Base-by-base conservation (phyloP, 64 coral and sea anemone species). In the Stylophora pistillata region DNA sequence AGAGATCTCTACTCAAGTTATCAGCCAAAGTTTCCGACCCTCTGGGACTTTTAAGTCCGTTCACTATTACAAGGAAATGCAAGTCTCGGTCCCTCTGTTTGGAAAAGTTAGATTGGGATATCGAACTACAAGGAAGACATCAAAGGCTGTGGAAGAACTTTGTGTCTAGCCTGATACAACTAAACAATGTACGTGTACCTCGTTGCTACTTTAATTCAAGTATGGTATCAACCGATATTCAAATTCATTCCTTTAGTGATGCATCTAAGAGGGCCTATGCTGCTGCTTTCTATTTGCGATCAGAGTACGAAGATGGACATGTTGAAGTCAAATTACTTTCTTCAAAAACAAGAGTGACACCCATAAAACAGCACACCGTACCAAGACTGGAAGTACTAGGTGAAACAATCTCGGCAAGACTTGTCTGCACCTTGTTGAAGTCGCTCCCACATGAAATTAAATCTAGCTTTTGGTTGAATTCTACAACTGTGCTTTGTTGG, bases 181-280 rank as follows among this genome's bases (percentile, higher is more conserved):
- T 89, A 72, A 86, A 89, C 60, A 79, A 71, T 78, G 87, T 94
- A 26, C 33, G 27, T 15, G 81, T 89, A 86, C 79, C 79, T 17
- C 81, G 80, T 58, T 89, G 87, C 63, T 94, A 86, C 74, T 90
- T 77, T 73, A 20, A 78, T n/a, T 47, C 76, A 18, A 58, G 29
- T 64, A 10, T 3, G 18, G 11, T 72, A 37, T 73, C 83, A 56
- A 74, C 10, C 57, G 65, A 85, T 47, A 72, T 92, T 72, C 91
- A 92, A 52, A 30, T 87, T 71, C 91, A 92, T 81, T 62, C 73
- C 69, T 92, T 92, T 60, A 92, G 91, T 68, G 91, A 92, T 41
- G 85, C 76, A 20, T 88, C 75, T 9, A 86, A 92, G 76, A 92
- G n/a, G n/a, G n/a, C 90, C 26, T 92, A 92, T 78, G 82, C 80